Percentiles rank a stretch among this genome's conserved stretches.
These are phyloP conservation scores for Sturnus vulgaris DNA, from an alignment of 2,113 vertebrate species.

Conservation along the genomic window DNA sequence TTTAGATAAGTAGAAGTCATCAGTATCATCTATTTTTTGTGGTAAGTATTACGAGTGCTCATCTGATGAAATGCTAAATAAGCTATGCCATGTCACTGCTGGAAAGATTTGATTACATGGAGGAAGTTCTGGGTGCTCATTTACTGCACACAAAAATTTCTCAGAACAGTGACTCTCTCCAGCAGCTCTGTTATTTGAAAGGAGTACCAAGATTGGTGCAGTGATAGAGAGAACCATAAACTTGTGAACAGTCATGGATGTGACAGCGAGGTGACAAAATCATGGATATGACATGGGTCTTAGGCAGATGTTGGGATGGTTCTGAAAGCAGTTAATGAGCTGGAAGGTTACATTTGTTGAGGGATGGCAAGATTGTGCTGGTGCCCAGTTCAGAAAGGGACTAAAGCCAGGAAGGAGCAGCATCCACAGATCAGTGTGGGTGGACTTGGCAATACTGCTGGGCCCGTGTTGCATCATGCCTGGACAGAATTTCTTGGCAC, in stretches of 20 bases:
- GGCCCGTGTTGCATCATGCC: accelerated
- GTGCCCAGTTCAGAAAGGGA: neutral
- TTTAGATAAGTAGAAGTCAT: neutral
- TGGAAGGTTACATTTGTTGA: neutral
- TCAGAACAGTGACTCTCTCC: neutral
- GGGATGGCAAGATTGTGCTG: neutral
- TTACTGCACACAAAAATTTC: neutral
- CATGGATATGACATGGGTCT: neutral
- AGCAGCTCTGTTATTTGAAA: neutral
- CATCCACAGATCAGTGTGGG: too few relatives aligned
- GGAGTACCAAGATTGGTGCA: neutral
- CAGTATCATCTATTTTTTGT: neutral
- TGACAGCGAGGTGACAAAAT: neutral
- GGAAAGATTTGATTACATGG: neutral
- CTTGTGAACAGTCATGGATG: neutral
- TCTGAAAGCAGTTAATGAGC: neutral
- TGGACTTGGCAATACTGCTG: neutral
- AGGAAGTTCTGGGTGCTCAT: neutral
- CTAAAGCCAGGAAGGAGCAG: neutral
- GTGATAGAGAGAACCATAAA: neutral
- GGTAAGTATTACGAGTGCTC: neutral
- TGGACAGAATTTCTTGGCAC: neutral
- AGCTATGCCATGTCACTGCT: neutral
- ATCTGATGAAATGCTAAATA: neutral
- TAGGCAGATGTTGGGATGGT: neutral